These are phyloP conservation scores for Dendronephthya gigantea DNA, from an alignment of 64 coral and sea anemone genomes.

Conservation along the genomic window DNA sequence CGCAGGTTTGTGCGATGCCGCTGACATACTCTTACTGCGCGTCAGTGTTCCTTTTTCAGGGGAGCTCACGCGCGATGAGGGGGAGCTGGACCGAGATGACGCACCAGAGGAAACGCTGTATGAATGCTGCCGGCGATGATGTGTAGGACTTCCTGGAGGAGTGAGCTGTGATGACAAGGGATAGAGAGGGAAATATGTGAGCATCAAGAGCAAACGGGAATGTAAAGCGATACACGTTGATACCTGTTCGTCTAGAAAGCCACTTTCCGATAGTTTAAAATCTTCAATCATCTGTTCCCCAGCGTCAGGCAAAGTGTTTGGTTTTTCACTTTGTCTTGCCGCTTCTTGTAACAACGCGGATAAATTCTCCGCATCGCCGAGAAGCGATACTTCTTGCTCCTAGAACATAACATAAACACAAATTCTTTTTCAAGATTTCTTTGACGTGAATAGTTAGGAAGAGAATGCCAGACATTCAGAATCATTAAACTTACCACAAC, in stretches of 20 bases:
- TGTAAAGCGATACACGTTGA: too few species aligned
- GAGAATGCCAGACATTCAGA: too few species aligned
- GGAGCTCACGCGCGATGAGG: neutral
- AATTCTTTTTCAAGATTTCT: neutral
- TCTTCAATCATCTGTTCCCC: slow-evolving; percentile 14
- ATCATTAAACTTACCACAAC: slow-evolving; percentile 5
- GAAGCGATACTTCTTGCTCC: neutral
- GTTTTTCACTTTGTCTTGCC: neutral
- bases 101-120: neutral
- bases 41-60: neutral
- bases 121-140: neutral
- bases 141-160: neutral
- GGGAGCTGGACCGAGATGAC: neutral
- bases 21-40: neutral
- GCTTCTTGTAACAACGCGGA: slow-evolving; percentile 3
- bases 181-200: neutral
- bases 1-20: neutral
- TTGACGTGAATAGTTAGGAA: neutral
- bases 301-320: neutral
- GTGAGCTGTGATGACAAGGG: neutral
- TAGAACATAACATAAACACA: neutral
- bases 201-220: too few species aligned
- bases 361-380: neutral
- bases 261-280: neutral
- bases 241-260: slow-evolving; percentile 6